phyloP scores from a whole-genome alignment of 2,888 invertebrate species.

The Physocephala rufipes region DNA sequence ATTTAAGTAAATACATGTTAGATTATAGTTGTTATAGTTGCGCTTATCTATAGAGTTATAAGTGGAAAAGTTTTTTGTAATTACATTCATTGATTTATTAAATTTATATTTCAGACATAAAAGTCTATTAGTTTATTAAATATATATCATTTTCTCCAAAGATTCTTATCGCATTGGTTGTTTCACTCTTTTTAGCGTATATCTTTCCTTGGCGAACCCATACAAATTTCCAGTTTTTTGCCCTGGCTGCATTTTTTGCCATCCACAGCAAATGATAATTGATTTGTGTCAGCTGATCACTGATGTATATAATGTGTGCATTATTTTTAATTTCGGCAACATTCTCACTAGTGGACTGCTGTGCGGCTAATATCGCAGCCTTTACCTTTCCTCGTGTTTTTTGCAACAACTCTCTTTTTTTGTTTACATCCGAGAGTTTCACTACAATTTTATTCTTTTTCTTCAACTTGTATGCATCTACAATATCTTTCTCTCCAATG shows the following conservation, averaged over 20 bases:
- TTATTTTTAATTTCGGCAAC: background rate
- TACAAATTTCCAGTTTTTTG: slow-evolving; percentile 12
- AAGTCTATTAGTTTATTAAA: background rate
- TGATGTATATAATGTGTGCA: background rate
- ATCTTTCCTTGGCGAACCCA: slow-evolving; percentile 7
- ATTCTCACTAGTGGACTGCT: background rate
- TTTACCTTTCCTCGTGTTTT: background rate
- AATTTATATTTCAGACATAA: background rate
- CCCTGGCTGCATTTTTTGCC: slow-evolving; percentile 7
- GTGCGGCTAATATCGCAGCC: background rate
- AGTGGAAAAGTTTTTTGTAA: background rate
- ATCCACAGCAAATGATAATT: slow-evolving; percentile 4
- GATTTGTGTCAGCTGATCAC: background rate
- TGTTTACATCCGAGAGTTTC: background rate
- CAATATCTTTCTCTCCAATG: background rate
- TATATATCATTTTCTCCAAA: background rate
- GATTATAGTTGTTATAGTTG: background rate
- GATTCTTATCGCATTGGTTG: background rate
- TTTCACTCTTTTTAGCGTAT: slow-evolving; percentile 8
- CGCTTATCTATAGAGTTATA: background rate
- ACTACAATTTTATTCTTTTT: background rate
- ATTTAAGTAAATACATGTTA: slow-evolving; percentile 13
- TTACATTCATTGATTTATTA: background rate
- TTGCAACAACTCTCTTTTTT: slow-evolving; percentile 1
- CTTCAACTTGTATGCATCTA: slow-evolving; percentile 5